A percentile compares a stretch with the other conserved stretches of the same genome.
These are phyloP conservation scores for Oedothorax gibbosus DNA, from an alignment of 1,140 invertebrate genomes.

Conservation along the genomic window DNA sequence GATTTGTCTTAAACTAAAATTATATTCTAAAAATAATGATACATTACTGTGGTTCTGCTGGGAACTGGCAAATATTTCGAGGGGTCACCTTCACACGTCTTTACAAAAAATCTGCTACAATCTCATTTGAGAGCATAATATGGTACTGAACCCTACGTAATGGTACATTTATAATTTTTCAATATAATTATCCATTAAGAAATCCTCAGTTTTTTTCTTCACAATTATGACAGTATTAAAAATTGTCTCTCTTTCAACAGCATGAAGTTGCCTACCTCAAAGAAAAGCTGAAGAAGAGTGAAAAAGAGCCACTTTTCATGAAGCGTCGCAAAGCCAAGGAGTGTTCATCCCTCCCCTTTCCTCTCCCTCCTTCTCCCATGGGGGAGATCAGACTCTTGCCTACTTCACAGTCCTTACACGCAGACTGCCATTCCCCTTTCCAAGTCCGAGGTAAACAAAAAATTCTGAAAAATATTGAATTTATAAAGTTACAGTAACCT, in stretches of 20 bases:
- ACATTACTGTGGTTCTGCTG: too few species aligned
- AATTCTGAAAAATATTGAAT: neutral
- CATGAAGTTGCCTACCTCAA: conserved; percentile 65
- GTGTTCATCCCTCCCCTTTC: conserved; percentile 43
- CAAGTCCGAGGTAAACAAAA: conserved; percentile 43
- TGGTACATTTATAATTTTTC: too few species aligned
- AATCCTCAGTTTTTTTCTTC: neutral
- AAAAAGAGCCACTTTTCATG: conserved; percentile 57
- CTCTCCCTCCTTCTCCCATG: conserved; percentile 38
- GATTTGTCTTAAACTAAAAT: too few species aligned
- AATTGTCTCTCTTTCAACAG: conserved; percentile 30
- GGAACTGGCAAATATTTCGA: too few species aligned
- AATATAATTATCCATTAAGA: too few species aligned
- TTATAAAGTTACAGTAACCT: too few species aligned
- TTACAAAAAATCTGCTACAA: too few species aligned
- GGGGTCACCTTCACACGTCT: too few species aligned
- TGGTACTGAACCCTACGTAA: too few species aligned
- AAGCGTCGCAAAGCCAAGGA: conserved; percentile 55
- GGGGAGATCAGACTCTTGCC: conserved; percentile 34
- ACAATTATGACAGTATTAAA: neutral
- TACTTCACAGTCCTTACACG: conserved; percentile 47
- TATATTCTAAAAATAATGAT: too few species aligned
- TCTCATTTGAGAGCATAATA: too few species aligned
- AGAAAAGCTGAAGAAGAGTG: conserved; percentile 64
- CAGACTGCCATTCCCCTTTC: conserved; percentile 45